Evolutionary conservation across 2,888 invertebrate genomes (phyloP).

Genomic region (Pseudanteris insignis): DNA sequence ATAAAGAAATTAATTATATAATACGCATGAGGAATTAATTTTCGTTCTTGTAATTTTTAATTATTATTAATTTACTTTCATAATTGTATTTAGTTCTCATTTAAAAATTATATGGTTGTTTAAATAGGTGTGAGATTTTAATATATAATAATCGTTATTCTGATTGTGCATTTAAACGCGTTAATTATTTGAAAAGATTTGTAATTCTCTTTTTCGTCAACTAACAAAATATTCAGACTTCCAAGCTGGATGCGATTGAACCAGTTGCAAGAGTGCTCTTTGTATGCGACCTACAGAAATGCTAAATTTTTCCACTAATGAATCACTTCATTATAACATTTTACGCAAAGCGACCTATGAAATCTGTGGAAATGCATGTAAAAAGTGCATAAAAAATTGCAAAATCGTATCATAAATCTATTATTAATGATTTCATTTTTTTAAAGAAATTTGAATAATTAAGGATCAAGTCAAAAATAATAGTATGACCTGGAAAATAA

Average conservation of each 20-base stretch:
- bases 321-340: conserved; percentile 28
- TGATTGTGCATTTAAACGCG: neutral
- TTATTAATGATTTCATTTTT: neutral
- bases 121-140: too few species aligned
- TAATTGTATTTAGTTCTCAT: too few species aligned
- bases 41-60: too few species aligned
- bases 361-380: neutral
- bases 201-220: conserved; percentile 3
- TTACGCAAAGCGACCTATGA: conserved; percentile 27
- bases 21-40: too few species aligned
- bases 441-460: too few species aligned
- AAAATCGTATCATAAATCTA: conserved; percentile 18
- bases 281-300: conserved; percentile 30
- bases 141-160: neutral
- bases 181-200: neutral
- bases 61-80: too few species aligned
- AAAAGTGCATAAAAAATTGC: neutral
- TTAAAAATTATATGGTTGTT: too few species aligned
- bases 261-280: conserved; percentile 21
- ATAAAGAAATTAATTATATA: too few species aligned
- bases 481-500: too few species aligned
- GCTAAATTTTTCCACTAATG: conserved; percentile 37
- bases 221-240: conserved; percentile 14
- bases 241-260: conserved; percentile 29
- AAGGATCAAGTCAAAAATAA: too few species aligned